Percentiles rank a stretch among this genome's conserved stretches.
Evolutionary conservation across 2,888 invertebrate genomes (phyloP).

Genomic region (Cantharis rufa): DNA sequence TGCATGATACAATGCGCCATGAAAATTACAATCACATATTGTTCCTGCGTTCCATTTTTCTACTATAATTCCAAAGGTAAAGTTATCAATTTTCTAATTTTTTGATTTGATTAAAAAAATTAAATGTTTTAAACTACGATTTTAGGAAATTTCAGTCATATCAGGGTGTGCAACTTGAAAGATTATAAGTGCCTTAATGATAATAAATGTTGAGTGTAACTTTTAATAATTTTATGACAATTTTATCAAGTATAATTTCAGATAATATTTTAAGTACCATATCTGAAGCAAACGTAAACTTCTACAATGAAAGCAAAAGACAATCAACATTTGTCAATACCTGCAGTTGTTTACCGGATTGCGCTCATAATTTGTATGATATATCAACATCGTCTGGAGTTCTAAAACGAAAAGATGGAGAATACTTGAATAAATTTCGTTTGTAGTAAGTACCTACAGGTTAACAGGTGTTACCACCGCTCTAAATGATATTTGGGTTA

Average conservation of each 20-base stretch:
- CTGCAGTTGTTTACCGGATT: slow-evolving; percentile 63
- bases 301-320: not conserved
- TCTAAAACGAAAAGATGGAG: not conserved
- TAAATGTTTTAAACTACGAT: not conserved
- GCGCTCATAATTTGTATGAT: slow-evolving; percentile 65
- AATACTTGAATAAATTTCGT: not conserved
- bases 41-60: slow-evolving; percentile 66
- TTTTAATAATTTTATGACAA: not conserved
- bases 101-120: no score
- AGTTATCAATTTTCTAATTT: not conserved
- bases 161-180: slow-evolving; percentile 10
- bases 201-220: slow-evolving; percentile 44
- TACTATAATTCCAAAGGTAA: slow-evolving; percentile 55
- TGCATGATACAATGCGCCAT: slow-evolving; percentile 66
- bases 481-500: no score
- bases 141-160: slow-evolving; percentile 3
- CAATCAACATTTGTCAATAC: slow-evolving; percentile 38
- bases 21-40: slow-evolving; percentile 54
- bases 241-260: slow-evolving; percentile 7
- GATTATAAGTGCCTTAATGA: slow-evolving; percentile 39
- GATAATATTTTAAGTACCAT: not conserved
- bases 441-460: not conserved
- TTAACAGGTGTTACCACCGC: no score
- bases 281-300: not conserved
- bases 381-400: slow-evolving; percentile 66